Conservation (phyloP, 2,797 vertebrate genomes). For the Coendou prehensilis region DNA sequence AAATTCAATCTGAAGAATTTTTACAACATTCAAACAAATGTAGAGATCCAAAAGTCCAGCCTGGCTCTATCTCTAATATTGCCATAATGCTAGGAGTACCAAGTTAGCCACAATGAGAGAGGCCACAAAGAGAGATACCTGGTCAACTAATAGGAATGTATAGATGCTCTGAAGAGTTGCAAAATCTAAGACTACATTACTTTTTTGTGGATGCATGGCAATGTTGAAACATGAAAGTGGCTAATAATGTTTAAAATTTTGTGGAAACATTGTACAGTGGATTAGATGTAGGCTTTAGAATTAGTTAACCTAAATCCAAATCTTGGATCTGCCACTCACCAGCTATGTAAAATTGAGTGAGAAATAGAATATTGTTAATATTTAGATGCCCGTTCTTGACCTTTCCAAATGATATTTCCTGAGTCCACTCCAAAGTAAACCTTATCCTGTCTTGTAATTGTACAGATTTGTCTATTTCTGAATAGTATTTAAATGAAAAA, state of each 20-base stretch:
- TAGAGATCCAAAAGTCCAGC: background rate
- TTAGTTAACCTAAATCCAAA: slow-evolving; percentile 1
- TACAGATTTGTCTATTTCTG: background rate
- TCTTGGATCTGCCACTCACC: background rate
- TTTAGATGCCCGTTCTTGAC: background rate
- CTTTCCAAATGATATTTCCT: background rate
- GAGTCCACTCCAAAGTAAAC: background rate
- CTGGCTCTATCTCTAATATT: background rate
- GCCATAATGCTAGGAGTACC: background rate
- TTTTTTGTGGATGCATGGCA: background rate
- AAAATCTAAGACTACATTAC: background rate
- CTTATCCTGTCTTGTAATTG: background rate
- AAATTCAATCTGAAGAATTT: background rate
- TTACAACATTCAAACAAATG: background rate
- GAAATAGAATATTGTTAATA: background rate
- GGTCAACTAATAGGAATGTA: background rate
- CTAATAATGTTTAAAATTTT: background rate
- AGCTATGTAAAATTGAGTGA: background rate
- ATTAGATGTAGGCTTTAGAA: background rate
- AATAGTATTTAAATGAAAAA: slow-evolving; percentile 6
- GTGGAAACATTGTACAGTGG: background rate
- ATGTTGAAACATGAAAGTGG: background rate
- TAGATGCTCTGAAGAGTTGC: background rate
- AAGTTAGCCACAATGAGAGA: background rate
- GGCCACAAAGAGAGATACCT: background rate